These are phyloP conservation scores for Phyllostomus hastatus DNA, from an alignment of 2,113 vertebrate genomes.

Conservation along the genomic window DNA sequence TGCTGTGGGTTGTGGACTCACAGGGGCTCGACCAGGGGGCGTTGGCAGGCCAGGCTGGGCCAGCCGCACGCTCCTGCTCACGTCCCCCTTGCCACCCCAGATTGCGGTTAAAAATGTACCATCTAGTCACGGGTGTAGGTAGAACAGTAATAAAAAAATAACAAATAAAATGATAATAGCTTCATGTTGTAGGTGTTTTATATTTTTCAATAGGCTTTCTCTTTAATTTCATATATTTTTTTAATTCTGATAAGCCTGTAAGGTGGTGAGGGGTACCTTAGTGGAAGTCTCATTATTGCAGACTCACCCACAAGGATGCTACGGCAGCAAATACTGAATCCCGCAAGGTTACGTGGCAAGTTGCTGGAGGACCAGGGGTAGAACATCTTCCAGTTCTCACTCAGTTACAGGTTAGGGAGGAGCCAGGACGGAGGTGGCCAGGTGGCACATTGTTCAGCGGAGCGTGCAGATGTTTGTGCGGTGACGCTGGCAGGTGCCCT, in stretches of 20 bases:
- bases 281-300: not conserved
- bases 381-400: not conserved
- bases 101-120: not conserved
- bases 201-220: not conserved
- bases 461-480: accelerated
- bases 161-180: not conserved
- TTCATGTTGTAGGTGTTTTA: not conserved
- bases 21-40: accelerated
- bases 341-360: not conserved
- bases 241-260: not conserved
- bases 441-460: not conserved
- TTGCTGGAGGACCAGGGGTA: not conserved
- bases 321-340: not conserved
- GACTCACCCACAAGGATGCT: not conserved
- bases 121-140: not conserved
- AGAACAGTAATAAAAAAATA: not conserved
- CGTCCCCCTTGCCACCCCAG: not conserved
- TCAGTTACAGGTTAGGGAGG: not conserved
- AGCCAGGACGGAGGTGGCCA: not conserved
- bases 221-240: not conserved
- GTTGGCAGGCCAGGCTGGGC: no score
- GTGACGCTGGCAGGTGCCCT: not conserved
- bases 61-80: not conserved
- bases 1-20: accelerated
- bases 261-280: not conserved